Base-by-base conservation (phyloP, 2,888 invertebrate genomes). In the Eulithis prunata region DNA sequence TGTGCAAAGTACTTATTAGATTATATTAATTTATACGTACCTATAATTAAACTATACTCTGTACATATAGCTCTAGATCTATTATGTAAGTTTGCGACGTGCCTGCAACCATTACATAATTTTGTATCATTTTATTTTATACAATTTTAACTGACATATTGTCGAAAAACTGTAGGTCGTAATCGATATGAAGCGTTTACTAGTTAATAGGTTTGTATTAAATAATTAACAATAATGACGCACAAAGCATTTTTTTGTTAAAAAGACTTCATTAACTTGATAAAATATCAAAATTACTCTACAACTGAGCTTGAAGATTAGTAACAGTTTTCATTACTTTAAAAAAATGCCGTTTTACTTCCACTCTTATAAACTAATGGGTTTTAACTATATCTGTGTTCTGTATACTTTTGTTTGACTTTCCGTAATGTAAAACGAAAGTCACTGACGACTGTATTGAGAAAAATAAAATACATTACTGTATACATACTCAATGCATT, bases 1-100 rank as follows among this genome's bases (percentile, higher is more conserved):
- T 91, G 91, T 91, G 92, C 92, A 92, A 90, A 91, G 93, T 93
- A 93, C 93, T 93, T 93, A 93, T 86, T 93, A 93, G 93, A 84
- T 84, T 88, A 88, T 91, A 91, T 89, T 93, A 91, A 92, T 92
- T 92, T 92, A 93, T 92, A 87, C 83, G 83, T 87, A 86, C 80
- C 71, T 82, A 82, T 90, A 89, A 88, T 78, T 83, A 87, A 85
- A 87, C 74, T 74, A 82, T 88, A 87, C 83, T 81, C 61, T 91
- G 92, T 92, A 93, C 84, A 93, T 93, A 93, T 91, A 91, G 88
- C 62, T 68, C 71, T 88, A 87, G 74, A 46, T 77, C 75, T 75
- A 60, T 72, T 69, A 71, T 72, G 73, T 73, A 74, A 71, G 75
- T 66, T 75, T 70, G 80, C 75, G 72, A 74, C 76, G 77, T 78